A percentile compares a stretch with the other conserved stretches of the same genome.
Conservation (phyloP, 2,888 invertebrate genomes). For the Sisyra terminalis region DNA sequence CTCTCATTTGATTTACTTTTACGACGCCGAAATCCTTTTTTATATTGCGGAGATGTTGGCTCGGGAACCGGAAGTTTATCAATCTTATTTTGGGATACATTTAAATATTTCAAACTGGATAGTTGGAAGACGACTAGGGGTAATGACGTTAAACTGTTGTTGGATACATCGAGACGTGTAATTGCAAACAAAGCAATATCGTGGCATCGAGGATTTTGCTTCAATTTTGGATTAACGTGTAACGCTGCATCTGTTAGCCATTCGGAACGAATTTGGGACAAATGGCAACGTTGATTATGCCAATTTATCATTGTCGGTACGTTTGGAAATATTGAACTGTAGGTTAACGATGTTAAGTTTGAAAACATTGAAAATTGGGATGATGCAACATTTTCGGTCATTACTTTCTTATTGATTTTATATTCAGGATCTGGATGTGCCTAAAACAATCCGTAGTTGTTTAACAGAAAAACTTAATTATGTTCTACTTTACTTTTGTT, state of each 20-base stretch:
- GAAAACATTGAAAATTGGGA: slow-evolving; percentile 34
- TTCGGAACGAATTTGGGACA: slow-evolving; percentile 54
- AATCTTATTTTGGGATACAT: slow-evolving; percentile 78
- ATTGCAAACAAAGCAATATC: slow-evolving; percentile 73
- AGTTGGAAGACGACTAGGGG: slow-evolving; percentile 74
- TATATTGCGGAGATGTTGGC: slow-evolving; percentile 18
- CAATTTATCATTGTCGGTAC: slow-evolving; percentile 82
- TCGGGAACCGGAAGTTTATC: slow-evolving; percentile 47
- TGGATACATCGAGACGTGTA: slow-evolving; percentile 83
- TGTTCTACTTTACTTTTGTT: slow-evolving; percentile 61
- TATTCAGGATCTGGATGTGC: slow-evolving; percentile 84
- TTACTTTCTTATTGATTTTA: slow-evolving; percentile 77
- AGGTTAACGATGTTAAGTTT: slow-evolving; percentile 44
- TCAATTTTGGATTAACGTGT: slow-evolving; percentile 68
- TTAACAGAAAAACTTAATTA: slow-evolving; percentile 16
- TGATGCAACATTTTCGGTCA: slow-evolving; percentile 45
- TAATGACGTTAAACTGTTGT: slow-evolving; percentile 64
- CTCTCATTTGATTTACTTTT: slow-evolving; percentile 16
- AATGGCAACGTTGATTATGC: slow-evolving; percentile 62
- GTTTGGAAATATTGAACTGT: slow-evolving; percentile 65
- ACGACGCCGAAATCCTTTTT: slow-evolving; percentile 19
- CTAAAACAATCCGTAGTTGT: slow-evolving; percentile 20
- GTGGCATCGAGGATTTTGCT: slow-evolving; percentile 45
- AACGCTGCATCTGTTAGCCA: slow-evolving; percentile 77
- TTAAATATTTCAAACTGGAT: slow-evolving; percentile 65